phyloP scores from a whole-genome alignment of 2,113 vertebrate species.

The Tricholaema leucomelas region DNA sequence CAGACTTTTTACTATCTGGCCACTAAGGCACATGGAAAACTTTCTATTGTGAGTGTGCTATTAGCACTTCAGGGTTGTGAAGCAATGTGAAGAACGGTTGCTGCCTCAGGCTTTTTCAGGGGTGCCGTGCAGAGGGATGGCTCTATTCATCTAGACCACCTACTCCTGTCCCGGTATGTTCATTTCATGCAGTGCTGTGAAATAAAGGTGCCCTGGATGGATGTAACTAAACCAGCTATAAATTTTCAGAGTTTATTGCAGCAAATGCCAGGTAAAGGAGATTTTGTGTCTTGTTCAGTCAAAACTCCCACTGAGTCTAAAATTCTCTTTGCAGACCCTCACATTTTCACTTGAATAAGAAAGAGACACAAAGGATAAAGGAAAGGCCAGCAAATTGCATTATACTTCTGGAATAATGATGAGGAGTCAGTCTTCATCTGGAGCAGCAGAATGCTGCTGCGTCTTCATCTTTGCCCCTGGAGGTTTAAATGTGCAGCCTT shows the following conservation, averaged over 20 bases:
- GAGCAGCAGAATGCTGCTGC: background rate
- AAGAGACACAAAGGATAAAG: background rate
- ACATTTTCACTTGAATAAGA: background rate
- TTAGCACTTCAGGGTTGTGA: background rate
- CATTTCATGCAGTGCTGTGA: background rate
- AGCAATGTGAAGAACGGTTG: background rate
- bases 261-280: background rate
- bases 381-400: background rate
- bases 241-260: background rate
- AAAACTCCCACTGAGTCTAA: background rate
- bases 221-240: background rate
- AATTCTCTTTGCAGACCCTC: background rate
- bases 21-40: slow-evolving; percentile 20
- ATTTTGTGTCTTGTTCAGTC: background rate
- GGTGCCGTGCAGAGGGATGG: background rate
- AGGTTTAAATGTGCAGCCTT: background rate
- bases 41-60: background rate
- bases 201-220: background rate
- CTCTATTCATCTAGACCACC: background rate
- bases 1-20: background rate
- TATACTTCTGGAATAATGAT: background rate
- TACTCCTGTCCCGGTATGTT: background rate
- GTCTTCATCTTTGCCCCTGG: background rate
- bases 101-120: background rate
- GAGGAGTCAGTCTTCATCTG: background rate